phyloP scores from a whole-genome alignment of 2,888 invertebrate species.

The Orthosia gothica region DNA sequence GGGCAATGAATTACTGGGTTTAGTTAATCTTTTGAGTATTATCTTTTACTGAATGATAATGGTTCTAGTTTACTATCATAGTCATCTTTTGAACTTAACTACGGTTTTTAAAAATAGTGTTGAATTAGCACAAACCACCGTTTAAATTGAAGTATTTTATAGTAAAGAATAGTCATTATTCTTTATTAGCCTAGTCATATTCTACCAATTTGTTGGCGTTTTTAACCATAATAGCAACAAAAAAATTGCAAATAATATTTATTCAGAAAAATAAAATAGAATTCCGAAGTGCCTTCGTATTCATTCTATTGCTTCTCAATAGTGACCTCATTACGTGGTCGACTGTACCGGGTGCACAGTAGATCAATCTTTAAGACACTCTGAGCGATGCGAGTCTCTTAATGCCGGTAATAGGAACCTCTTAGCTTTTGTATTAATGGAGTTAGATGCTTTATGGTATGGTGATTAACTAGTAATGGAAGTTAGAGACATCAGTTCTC shows the following conservation, averaged over 20 bases:
- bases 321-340: constrained; percentile 28
- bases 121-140: background rate
- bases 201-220: background rate
- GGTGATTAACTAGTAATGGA: constrained; percentile 14
- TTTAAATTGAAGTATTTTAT: background rate
- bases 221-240: too few relatives aligned
- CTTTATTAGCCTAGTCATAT: background rate
- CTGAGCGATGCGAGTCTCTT: constrained; percentile 49
- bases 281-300: constrained; percentile 26
- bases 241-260: background rate
- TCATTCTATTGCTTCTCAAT: constrained; percentile 32
- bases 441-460: constrained; percentile 2
- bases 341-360: constrained; percentile 58
- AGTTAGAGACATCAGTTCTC: background rate
- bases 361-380: constrained; percentile 62
- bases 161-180: background rate
- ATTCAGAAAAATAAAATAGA: constrained; percentile 32
- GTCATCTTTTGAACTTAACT: too few relatives aligned
- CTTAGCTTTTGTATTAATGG: constrained; percentile 44
- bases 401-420: constrained; percentile 43
- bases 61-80: background rate
- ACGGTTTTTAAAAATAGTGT: background rate
- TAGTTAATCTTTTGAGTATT: constrained; percentile 29
- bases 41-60: background rate
- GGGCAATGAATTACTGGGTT: constrained; percentile 12